Evolutionary conservation across 2,113 vertebrate species (phyloP), one percentile per base, ranked within the genome.

Genomic region (Peucedramus taeniatus): DNA sequence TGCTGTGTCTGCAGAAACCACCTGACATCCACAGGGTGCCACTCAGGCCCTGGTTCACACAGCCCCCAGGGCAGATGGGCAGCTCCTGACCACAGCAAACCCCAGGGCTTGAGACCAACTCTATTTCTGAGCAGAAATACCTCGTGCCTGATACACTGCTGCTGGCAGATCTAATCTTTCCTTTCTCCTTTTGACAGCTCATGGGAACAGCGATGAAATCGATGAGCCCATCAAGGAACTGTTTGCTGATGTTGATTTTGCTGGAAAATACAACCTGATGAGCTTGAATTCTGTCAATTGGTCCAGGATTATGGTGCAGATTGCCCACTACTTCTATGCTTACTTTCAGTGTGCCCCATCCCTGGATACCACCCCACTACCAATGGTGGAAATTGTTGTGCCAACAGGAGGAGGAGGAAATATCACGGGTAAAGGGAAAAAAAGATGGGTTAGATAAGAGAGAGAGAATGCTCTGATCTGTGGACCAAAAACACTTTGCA

Each of bases 231-330:
- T 99, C 95, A 98, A 98, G 72, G 97, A 97, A 1, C 96, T 99
- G 69, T 99, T 99, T 30, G 96, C 98, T 0, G 99, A 99, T 33
- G 89, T 87, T 1, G 65, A 98, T 53, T 98, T 99, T 94, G 98
- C 98, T 66, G 93, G 83, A 88, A 96, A 95, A 57, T 95, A 98
- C 39, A 91, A 97, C 14, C 96, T 99, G 61, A 99, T 99, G 98
- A 99, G 99, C 89, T 95, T 99, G 76, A 99, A 99, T 94, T 99
- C 99, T 0, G 91, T 99, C 84, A 99, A 99, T 85, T 99, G 99
- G 99, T 98, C 98, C 5, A 97, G 99, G 75, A 94, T 99, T 94
- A 98, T 99, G 92, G 96, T 99, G 89, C 99, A 99, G 97, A 98
- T 99, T 4, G 98, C 98, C 31, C 99, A 99, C 96, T 97, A 98